Evolutionary conservation across 1,140 invertebrate species (phyloP), one percentile per base, ranked within the genome.

Genomic region (Zaprionus tsacasi): DNA sequence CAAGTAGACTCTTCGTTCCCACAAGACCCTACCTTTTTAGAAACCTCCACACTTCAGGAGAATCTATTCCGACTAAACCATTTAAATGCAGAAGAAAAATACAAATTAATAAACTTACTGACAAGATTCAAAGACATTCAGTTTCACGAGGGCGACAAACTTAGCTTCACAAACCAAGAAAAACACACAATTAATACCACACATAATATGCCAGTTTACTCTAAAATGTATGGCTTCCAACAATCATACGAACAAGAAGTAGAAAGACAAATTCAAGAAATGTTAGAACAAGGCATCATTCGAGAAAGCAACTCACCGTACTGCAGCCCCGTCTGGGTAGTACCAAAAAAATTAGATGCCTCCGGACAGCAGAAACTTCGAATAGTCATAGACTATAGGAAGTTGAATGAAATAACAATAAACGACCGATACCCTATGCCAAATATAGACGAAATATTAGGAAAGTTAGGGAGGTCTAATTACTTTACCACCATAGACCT

Each of bases 351-450:
- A n/a, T 15, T n/a, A 69, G 83, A 59, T 79, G 73, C 13, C 70
- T 63, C 33, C 76, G 80, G 30, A 79, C 83, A 70, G 50, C 43
- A 57, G 82, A 91, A 78, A 5, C 81, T 73, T 57, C 35, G 91
- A 2, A 57, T 91, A 13, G 81, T 82, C 1, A 61, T 91, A 15
- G 91, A 92, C 55, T 91, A 79, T 52, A 54, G 90, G 17, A 85
- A 81, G 74, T 35, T 91, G 21, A 92, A 92, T 63, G 68, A 88
- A 58, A 70, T 78, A 57, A 91, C 82, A 15, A 63, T 90, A 33
- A 70, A 80, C n/a, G 93, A 94, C 69, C 59, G 43, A 25, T 94
- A 92, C 81, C 94, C 94, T 25, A 30, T 94, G 92, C 81, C 94
- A 94, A 83, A 92, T 6, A 94, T 94, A 7, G 89, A 91, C 12